These are phyloP conservation scores for Lordiphosa andalusiaca DNA, from an alignment of 2,888 invertebrate genomes.

Conservation along the genomic window DNA sequence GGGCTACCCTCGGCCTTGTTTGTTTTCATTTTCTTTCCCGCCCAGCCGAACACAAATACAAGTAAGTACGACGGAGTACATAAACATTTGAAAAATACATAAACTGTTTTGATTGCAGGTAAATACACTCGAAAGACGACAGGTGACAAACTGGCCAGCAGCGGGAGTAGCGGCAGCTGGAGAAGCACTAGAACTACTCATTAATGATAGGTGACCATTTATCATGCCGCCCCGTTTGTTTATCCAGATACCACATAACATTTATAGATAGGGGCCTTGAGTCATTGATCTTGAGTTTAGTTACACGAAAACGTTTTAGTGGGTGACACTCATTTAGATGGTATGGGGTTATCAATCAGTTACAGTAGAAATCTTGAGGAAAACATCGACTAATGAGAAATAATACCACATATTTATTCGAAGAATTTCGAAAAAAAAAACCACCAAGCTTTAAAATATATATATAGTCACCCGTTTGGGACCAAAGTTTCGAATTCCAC, in stretches of 20 bases:
- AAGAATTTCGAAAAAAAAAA: too few relatives aligned
- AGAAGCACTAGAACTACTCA: conserved; percentile 36
- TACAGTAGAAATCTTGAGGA: too few relatives aligned
- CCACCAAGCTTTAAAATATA: too few relatives aligned
- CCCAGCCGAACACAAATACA: too few relatives aligned
- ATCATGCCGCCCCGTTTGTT: conserved; percentile 51
- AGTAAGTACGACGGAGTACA: conserved; percentile 3
- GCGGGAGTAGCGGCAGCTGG: conserved; percentile 4
- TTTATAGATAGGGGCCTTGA: conserved; percentile 29
- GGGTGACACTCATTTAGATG: too few relatives aligned
- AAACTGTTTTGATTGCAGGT: conserved; percentile 68
- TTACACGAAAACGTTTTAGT: too few relatives aligned
- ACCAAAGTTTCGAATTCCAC: too few relatives aligned
- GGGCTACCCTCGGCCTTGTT: conserved; percentile 31
- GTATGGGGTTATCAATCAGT: too few relatives aligned
- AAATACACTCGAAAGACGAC: conserved; percentile 40
- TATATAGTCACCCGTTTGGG: too few relatives aligned
- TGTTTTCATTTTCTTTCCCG: conserved; percentile 47
- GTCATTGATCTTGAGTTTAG: conserved; percentile 19
- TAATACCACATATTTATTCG: too few relatives aligned
- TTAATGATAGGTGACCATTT: conserved; percentile 58
- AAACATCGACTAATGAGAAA: too few relatives aligned
- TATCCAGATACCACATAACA: conserved; percentile 37
- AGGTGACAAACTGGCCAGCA: conserved; percentile 9
- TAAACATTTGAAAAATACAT: conserved; percentile 35